phyloP scores from a whole-genome alignment of 2,113 vertebrate species.

The Channa argus region DNA sequence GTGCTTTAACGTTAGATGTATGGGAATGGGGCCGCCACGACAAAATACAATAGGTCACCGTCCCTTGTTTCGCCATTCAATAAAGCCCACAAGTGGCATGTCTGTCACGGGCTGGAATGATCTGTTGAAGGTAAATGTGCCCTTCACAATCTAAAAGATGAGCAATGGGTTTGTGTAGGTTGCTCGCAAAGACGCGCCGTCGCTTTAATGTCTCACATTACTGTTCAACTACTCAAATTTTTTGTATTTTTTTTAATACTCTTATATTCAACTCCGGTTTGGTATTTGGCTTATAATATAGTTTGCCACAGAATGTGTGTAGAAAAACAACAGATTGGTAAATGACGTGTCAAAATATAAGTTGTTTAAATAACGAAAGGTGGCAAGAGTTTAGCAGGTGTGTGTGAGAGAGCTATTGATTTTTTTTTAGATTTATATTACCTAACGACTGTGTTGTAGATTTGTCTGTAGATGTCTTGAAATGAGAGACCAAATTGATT shows the following conservation, averaged over 20 bases:
- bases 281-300: too few species aligned
- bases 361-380: too few species aligned
- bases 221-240: too few species aligned
- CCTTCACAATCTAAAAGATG: constrained; percentile 40
- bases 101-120: constrained; percentile 58
- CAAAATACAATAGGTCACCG: constrained; percentile 19
- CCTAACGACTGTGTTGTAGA: too few species aligned
- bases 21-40: background rate
- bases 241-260: too few species aligned
- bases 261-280: too few species aligned
- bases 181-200: background rate
- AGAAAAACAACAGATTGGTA: too few species aligned
- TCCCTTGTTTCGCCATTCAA: constrained; percentile 50
- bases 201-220: background rate
- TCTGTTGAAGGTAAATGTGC: constrained; percentile 39
- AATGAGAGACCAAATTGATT: background rate
- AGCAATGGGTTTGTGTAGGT: constrained; percentile 19
- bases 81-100: constrained; percentile 18
- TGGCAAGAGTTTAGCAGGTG: too few species aligned
- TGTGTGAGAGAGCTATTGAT: too few species aligned
- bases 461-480: background rate
- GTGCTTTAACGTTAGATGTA: background rate
- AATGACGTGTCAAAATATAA: too few species aligned
- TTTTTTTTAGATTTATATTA: too few species aligned
- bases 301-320: too few species aligned